Conservation (phyloP, 2,888 invertebrate genomes). For the Volucella zonaria region DNA sequence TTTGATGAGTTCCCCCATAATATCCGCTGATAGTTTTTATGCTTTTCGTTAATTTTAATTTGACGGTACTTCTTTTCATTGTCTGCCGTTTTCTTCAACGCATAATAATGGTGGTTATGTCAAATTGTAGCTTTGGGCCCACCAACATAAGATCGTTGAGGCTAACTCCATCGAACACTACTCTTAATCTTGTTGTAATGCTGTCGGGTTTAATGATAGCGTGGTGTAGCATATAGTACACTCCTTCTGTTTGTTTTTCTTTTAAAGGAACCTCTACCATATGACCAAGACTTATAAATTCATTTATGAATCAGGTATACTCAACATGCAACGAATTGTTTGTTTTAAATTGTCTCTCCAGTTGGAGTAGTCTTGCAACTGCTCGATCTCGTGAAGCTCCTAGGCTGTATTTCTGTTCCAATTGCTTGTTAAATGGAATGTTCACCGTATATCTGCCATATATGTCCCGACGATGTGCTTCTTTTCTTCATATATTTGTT, state of each 20-base stretch:
- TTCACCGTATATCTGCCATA: not conserved
- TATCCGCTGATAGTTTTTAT: too few species aligned
- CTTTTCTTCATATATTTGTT: too few species aligned
- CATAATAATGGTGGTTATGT: not conserved
- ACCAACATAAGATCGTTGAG: too few species aligned
- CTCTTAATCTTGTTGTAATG: not conserved
- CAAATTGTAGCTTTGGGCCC: not conserved
- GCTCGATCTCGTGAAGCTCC: constrained; percentile 17
- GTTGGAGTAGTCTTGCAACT: constrained; percentile 13
- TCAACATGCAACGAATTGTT: not conserved
- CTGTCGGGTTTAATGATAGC: not conserved
- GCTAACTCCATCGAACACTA: not conserved
- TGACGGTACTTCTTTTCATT: too few species aligned
- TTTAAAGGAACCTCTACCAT: constrained; percentile 1
- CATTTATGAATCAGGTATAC: constrained; percentile 1
- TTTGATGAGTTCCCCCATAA: too few species aligned
- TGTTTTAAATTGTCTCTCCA: not conserved
- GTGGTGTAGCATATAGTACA: constrained; percentile 19
- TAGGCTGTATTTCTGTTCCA: not conserved
- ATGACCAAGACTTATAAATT: constrained; percentile 4
- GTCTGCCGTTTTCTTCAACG: not conserved
- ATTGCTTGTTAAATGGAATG: constrained; percentile 1
- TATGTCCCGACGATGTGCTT: too few species aligned
- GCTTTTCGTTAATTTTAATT: too few species aligned
- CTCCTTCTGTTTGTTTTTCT: not conserved